Evolutionary conservation across 2,888 invertebrate species (phyloP), one percentile per base, ranked within the genome.

Genomic region (Nomada lathburiana): DNA sequence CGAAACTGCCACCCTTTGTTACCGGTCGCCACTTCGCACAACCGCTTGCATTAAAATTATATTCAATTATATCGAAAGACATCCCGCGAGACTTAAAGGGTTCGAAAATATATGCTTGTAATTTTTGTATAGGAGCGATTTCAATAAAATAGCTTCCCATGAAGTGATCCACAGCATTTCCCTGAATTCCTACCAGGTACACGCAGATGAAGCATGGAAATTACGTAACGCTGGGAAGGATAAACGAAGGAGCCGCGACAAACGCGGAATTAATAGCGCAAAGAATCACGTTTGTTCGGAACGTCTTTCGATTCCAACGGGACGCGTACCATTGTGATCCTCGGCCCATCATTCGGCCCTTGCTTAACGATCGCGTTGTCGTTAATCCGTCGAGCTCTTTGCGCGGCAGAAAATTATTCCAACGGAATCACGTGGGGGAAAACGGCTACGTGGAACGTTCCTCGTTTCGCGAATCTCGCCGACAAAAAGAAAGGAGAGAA

Each of bases 311-410:
- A 65, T 57, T 65, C 57, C 20, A 23, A 47, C 18, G 57, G 57
- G 55, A 73, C 65, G 29, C 60, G 57, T 57, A 57, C 36, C 57
- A 50, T 65, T 59, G 57, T 67, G 65, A 73, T 73, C 67, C 67
- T 23, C 29, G 2, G 47, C 57, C 29, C 67, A 59, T 73, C 67
- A 73, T 50, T 73, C 57, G 36, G 67, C 23, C 20, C 20, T 59
- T 47, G 65, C 36, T 26, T 64, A 72, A 72, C 42, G 73, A 64
- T 26, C 59, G 36, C 73, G 64, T 29, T 64, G 63, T 72, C 63
- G 63, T 52, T 64, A 76, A 72, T 72, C 64, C 73, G 47, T 36
- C 11, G 36, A 63, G 26, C 57, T 20, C 57, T 23, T 57, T 36
- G 7, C 55, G n/a, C 13, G 26, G 55, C 57, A 57, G 57, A 52